Base-by-base conservation (phyloP, 2,797 vertebrate genomes). In the Amniataba percoides region DNA sequence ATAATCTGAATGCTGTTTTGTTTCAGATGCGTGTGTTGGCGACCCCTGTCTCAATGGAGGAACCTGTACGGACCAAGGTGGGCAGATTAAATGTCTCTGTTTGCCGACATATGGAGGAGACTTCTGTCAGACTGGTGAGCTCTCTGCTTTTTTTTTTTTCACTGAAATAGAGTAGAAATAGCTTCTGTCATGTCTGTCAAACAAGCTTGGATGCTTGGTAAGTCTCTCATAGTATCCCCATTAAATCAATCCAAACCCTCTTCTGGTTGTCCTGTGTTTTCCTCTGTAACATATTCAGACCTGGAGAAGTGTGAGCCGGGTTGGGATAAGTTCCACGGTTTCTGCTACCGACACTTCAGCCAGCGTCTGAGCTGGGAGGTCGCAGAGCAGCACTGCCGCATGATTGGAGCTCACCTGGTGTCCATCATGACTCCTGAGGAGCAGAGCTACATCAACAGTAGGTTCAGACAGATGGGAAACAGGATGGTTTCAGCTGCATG, bases 11-110 rank as follows among this genome's bases (percentile, higher is more conserved):
- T 45, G 67, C 52, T 66, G 53, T 67, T 88, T 75, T 89, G 65
- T 94, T 96, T 84, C 95, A 99, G 98, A 97, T 92, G 92, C 85
- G 85, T 99, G 98, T 62, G 4, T 96, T 77, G 87, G 94, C 48
- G 95, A 96, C 80, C 96, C 97, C 49, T 99, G 98, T 91, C 93
- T 90, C 73, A 99, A 99, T 1, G 98, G 97, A 86, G 98, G 97
- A 48, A 99, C 98, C 3, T 99, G 98, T 70, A 88, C 90, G 1
- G 97, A 99, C 11, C 52, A 5, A 56, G 93, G 87, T 0, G 94
- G 92, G 15, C 82, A 21, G 7, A 58, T 94, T 61, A 77, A 88
- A 80, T 99, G 98, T 88, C 87, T 99, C 46, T 99, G 98, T 89
- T 90, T 99, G 80, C 97, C 97, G 0, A 96, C 96, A 67, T 99